These are phyloP conservation scores for Drosophila kepulauana DNA, from an alignment of 1,140 invertebrate species.

Conservation along the genomic window DNA sequence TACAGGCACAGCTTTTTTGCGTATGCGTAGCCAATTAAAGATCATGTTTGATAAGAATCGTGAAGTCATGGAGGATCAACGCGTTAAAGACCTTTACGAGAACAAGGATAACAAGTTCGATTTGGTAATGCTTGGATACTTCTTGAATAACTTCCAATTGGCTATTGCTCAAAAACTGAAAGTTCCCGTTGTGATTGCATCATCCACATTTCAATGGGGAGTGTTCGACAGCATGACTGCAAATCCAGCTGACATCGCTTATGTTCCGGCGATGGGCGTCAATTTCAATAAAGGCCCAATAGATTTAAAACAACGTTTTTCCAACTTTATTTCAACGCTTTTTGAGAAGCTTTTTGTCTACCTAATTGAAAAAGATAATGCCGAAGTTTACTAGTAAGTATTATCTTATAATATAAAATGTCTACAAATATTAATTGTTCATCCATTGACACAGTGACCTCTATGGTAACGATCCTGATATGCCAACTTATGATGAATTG, in stretches of 20 bases:
- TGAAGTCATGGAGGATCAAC: conserved; percentile 27
- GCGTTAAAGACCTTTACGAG: conserved; percentile 50
- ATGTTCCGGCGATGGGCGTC: conserved; percentile 43
- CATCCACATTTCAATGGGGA: conserved; percentile 40
- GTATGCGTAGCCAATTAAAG: conserved; percentile 24
- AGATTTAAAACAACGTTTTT: conserved; percentile 33
- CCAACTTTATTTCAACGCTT: neutral
- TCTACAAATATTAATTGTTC: neutral
- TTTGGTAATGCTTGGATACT: conserved; percentile 62
- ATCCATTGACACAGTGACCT: conserved; percentile 21
- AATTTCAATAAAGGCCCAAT: conserved; percentile 17
- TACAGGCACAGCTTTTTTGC: conserved; percentile 11
- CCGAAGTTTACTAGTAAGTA: conserved; percentile 40
- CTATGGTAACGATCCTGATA: conserved; percentile 48
- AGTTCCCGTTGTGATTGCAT: conserved; percentile 51
- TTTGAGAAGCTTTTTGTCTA: neutral
- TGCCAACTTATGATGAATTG: conserved; percentile 47
- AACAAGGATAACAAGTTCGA: conserved; percentile 65
- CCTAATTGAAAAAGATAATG: conserved; percentile 16
- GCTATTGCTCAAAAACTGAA: conserved; percentile 66
- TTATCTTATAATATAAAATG: neutral
- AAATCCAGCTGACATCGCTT: conserved; percentile 47
- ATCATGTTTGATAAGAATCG: conserved; percentile 41
- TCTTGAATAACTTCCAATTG: conserved; percentile 63
- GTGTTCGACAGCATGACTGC: conserved; percentile 48